phyloP scores from a whole-genome alignment of 2,888 invertebrate genomes.

The Plagodis pulveraria region DNA sequence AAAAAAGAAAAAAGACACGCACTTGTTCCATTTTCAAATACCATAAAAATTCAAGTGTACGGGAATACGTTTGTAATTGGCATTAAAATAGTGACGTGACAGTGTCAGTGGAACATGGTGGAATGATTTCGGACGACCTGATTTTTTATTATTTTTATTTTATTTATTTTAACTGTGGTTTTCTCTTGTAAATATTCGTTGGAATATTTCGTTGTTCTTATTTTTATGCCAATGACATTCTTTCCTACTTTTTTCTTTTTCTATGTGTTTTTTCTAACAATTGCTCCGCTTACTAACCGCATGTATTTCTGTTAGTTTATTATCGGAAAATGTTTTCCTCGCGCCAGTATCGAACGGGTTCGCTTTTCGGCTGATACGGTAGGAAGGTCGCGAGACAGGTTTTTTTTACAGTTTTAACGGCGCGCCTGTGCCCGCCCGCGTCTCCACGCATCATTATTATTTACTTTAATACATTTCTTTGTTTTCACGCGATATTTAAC shows the following conservation, averaged over 20 bases:
- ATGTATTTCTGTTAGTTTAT: constrained; percentile 46
- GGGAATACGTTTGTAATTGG: constrained; percentile 80
- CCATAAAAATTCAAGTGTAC: constrained; percentile 53
- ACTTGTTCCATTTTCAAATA: constrained; percentile 47
- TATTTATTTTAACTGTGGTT: constrained; percentile 43
- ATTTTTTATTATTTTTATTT: constrained; percentile 48
- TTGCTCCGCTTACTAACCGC: constrained; percentile 65
- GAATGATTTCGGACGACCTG: constrained; percentile 63
- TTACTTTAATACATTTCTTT: constrained; percentile 49
- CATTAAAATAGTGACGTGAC: constrained; percentile 81
- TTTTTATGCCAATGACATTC: constrained; percentile 83
- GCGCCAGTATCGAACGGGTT: constrained; percentile 48
- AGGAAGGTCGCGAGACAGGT: constrained; percentile 76
- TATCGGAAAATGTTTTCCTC: constrained; percentile 37
- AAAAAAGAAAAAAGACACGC: constrained; percentile 52
- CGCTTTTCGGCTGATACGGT: constrained; percentile 71
- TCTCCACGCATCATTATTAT: constrained; percentile 50
- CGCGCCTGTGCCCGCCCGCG: constrained; percentile 55
- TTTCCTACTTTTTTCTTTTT: constrained; percentile 62
- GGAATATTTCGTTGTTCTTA: constrained; percentile 66
- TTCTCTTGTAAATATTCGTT: constrained; percentile 71
- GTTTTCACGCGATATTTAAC: constrained; percentile 36
- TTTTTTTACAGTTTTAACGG: constrained; percentile 83
- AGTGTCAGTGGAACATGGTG: constrained; percentile 75
- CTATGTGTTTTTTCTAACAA: constrained; percentile 48